Evolutionary conservation across 92 coral and sea anemone genomes (phyloP).

Genomic region (Siderastrea siderea): DNA sequence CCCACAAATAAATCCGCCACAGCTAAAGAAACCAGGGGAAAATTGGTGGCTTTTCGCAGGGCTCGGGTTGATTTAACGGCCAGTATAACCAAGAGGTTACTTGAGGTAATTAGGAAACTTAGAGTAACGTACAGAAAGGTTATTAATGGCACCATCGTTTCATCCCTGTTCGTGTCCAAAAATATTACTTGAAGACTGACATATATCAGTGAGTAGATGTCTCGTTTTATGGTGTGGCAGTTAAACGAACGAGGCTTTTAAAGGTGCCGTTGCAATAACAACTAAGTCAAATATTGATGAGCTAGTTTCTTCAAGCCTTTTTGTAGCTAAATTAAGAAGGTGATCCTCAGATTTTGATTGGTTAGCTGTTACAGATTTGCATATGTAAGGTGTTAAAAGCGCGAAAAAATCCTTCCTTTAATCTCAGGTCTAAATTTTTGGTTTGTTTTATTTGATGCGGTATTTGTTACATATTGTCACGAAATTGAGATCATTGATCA

Average conservation of each 20-base stretch:
- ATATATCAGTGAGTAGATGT: neutral
- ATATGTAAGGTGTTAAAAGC: neutral
- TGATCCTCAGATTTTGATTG: neutral
- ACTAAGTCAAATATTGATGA: neutral
- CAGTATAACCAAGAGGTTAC: conserved; percentile 44
- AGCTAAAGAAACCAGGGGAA: conserved; percentile 59
- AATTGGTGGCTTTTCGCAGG: conserved; percentile 51
- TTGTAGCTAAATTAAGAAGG: neutral
- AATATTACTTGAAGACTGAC: neutral
- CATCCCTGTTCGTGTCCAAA: neutral
- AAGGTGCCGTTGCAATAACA: neutral
- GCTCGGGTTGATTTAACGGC: conserved; percentile 61
- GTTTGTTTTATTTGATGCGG: too few species aligned
- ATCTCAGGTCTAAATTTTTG: too few species aligned
- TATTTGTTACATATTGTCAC: too few species aligned
- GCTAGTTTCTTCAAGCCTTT: neutral
- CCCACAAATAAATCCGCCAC: conserved; percentile 63
- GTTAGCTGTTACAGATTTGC: neutral
- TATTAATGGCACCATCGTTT: conserved; percentile 27
- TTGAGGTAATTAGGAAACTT: conserved; percentile 50
- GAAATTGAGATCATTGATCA: too few species aligned
- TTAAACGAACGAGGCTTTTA: too few species aligned
- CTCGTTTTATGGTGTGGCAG: too few species aligned
- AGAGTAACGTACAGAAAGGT: conserved; percentile 23
- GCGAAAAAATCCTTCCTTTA: neutral